Percentiles rank a stretch among this genome's conserved stretches.
These are phyloP conservation scores for Sparus aurata DNA, from an alignment of 2,797 vertebrate species.

Conservation along the genomic window DNA sequence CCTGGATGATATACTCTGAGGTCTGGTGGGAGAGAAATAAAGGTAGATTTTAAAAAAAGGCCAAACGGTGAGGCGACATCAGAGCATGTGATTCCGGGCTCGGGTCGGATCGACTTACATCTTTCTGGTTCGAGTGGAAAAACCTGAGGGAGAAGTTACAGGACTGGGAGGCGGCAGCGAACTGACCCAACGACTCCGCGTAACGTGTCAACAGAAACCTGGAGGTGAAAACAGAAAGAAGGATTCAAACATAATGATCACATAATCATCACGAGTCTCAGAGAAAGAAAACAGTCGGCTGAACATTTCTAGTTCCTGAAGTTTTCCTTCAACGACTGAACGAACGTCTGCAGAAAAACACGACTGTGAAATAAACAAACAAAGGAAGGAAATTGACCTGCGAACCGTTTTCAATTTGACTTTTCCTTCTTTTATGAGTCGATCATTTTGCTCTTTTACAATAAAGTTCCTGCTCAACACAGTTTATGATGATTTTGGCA, in stretches of 20 bases:
- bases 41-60: too few species aligned
- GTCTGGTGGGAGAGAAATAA: slow-evolving; percentile 84
- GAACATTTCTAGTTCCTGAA: too few species aligned
- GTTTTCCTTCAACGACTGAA: too few species aligned
- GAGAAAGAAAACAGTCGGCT: not conserved
- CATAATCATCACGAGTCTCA: not conserved
- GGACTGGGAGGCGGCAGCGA: slow-evolving; percentile 95
- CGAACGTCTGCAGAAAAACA: too few species aligned
- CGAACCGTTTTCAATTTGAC: too few species aligned
- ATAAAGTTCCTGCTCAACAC: too few species aligned
- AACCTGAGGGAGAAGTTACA: slow-evolving; percentile 99
- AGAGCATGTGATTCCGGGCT: not conserved
- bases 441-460: too few species aligned
- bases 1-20: slow-evolving; percentile 99
- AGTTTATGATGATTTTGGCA: too few species aligned
- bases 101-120: slow-evolving; percentile 90
- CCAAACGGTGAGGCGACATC: not conserved
- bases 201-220: slow-evolving; percentile 97
- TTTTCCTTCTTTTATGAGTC: too few species aligned
- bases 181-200: slow-evolving; percentile 94
- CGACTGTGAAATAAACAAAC: too few species aligned
- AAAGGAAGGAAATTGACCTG: too few species aligned
- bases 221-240: slow-evolving; percentile 28
- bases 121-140: slow-evolving; percentile 99
- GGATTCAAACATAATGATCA: not conserved